These are phyloP conservation scores for Hystrix brachyura DNA, from an alignment of 2,113 vertebrate genomes.

Conservation along the genomic window DNA sequence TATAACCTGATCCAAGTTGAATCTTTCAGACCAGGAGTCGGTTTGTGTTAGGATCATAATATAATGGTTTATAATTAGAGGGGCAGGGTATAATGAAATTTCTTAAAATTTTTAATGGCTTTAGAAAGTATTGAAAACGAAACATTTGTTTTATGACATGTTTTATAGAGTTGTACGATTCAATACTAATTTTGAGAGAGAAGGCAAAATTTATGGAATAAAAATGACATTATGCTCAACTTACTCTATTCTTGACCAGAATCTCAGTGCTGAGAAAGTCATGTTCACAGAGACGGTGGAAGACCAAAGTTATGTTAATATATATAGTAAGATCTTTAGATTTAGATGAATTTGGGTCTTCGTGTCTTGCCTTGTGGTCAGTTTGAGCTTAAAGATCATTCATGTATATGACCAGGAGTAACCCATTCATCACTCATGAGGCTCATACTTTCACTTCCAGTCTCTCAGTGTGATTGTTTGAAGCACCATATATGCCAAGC, in stretches of 20 bases:
- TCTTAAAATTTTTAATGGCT: not conserved
- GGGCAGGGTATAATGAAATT: not conserved
- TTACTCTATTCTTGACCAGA: not conserved
- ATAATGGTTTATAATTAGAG: not conserved
- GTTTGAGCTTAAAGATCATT: not conserved
- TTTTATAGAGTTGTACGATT: not conserved
- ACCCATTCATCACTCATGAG: not conserved
- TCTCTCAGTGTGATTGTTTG: not conserved
- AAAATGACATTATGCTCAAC: not conserved
- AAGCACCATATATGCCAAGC: not conserved
- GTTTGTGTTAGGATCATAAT: not conserved
- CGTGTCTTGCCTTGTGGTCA: not conserved
- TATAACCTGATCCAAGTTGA: not conserved
- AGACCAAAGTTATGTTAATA: not conserved
- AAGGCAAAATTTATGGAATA: not conserved
- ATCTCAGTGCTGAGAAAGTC: not conserved
- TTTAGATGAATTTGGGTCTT: not conserved
- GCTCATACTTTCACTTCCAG: not conserved
- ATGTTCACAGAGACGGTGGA: not conserved
- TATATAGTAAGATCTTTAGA: not conserved
- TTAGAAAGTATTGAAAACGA: not conserved
- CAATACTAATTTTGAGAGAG: not conserved
- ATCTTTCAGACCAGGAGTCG: not conserved
- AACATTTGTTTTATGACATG: not conserved
- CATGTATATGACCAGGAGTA: not conserved